Base-by-base conservation (phyloP, 2,797 vertebrate genomes). In the Arrhamphus sclerolepis region DNA sequence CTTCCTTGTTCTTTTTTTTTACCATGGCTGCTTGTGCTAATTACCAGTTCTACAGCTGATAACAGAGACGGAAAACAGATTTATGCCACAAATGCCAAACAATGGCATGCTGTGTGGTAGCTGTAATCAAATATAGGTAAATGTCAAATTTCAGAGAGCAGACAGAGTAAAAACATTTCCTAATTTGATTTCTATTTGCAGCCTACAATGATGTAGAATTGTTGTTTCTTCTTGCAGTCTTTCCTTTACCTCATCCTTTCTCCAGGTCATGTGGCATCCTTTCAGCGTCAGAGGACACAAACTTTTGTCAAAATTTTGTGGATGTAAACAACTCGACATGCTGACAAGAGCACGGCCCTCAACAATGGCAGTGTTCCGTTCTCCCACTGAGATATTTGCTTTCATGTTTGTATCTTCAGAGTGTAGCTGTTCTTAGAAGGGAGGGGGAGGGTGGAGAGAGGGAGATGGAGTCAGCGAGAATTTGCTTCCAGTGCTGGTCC, bases 391-490 rank as follows among this genome's bases (percentile, higher is more conserved):
- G 80, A 62, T 47, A 47, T 82, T 78, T 71, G 67, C 89, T 91
- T 91, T 87, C 81, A 87, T 85, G 87, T 86, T 77, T 72, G 66
- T 60, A 80, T 80, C 78, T 70, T 78, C 76, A 70, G 73, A 83
- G 58, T 63, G 63, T 59, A 56, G 64, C 63, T 75, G 73, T 60
- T 78, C 55, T 63, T 58, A 46, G 63, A 29, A 31, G 52, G 39
- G 47, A 11, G 41, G 24, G 40, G 38, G 14, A 21, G 10, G 18
- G 38, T 48, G 29, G 14, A 20, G 48, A 55, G 55, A 41, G 14
- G 26, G 39, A 7, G 18, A 26, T 19, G 39, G 40, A 39, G 48
- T 26, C 43, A 20, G 8, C 6, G 20, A 20, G 55, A 57, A 68
- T 83, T 80, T 76, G 61, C 79, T 85, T 78, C 66, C 64, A 80